These are phyloP conservation scores for Lasiurus borealis DNA, from an alignment of 2,113 vertebrate species.

Conservation along the genomic window DNA sequence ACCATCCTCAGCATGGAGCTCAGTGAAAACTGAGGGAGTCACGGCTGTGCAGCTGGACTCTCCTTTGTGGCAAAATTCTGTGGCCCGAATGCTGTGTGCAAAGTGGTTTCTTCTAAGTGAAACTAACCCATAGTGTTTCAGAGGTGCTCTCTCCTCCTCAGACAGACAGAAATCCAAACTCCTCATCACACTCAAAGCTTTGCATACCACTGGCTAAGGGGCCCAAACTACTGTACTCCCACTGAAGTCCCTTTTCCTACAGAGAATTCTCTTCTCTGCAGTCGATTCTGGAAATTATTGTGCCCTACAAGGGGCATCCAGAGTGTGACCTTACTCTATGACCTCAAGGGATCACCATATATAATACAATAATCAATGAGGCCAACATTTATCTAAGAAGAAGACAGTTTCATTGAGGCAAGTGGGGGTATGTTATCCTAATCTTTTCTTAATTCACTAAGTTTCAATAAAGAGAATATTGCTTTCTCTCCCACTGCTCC, in stretches of 20 bases:
- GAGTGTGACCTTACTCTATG: background rate
- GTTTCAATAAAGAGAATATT: background rate
- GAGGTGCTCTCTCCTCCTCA: background rate
- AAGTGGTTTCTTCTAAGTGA: slow-evolving; percentile 7
- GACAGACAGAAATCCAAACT: background rate
- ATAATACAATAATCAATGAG: background rate
- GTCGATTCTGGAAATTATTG: background rate
- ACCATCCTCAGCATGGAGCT: background rate
- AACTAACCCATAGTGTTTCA: background rate
- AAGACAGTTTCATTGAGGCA: background rate
- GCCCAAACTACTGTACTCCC: background rate
- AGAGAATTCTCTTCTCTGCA: background rate
- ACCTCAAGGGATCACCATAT: background rate
- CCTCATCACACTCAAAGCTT: background rate
- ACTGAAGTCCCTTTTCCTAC: background rate
- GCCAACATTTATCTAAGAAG: background rate
- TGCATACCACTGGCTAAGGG: background rate
- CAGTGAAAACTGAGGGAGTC: background rate
- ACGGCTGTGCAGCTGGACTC: background rate
- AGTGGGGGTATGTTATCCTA: background rate
- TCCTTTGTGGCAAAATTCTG: background rate
- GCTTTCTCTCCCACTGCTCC: background rate
- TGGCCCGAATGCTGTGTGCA: background rate
- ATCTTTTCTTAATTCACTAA: background rate
- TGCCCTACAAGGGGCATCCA: background rate